Base-by-base conservation (phyloP, 2,113 vertebrate species). In the Tetraodon nigroviridis region DNA sequence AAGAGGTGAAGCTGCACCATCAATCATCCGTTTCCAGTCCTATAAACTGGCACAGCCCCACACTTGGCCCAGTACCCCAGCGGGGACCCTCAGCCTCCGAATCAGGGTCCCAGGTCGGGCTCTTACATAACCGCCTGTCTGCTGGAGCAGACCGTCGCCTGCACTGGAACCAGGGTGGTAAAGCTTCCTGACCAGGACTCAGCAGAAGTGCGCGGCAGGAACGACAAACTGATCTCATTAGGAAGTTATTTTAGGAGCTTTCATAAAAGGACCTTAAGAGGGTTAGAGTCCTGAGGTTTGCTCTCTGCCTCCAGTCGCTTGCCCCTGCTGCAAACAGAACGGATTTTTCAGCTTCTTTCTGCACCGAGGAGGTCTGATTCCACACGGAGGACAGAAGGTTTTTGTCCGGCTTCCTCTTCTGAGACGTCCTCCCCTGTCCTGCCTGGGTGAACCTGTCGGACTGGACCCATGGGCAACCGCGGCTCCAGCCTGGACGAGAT, bases 401-500 rank as follows among this genome's bases (percentile, higher is more conserved):
- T 15, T 16, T 15, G 44, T 12, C 44, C 14, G 21, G 27, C 13
- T 19, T 53, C 2, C 46, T 20, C 32, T 21, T 27, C 24, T 27
- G 24, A 27, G 24, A 27, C 24, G 24, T 27, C 24, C 24, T 27
- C 24, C 18, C 14, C 4, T 15, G 1, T 15, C 10, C 0, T 0
- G 1, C 40, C 54, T 48, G 1, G 20, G 61, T 32, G 50, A 42
- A 3, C 37, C 21, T 0, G n/a, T 46, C 3, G 8, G 54, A 20
- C 32, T 0, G 18, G 51, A 2, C 22, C 50, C 37, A 93, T 94
- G 91, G 92, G 92, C 0, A 61, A 80, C 58, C 73, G 85, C 3
- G 77, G 84, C 68, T 94, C 91, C 0, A 88, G 83, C 27, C 69
- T 84, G 69, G 81, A 86, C 20, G 89, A 90, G 44, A 72, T 88